phyloP scores from a whole-genome alignment of 2,797 vertebrate species.

The Alauda arvensis region DNA sequence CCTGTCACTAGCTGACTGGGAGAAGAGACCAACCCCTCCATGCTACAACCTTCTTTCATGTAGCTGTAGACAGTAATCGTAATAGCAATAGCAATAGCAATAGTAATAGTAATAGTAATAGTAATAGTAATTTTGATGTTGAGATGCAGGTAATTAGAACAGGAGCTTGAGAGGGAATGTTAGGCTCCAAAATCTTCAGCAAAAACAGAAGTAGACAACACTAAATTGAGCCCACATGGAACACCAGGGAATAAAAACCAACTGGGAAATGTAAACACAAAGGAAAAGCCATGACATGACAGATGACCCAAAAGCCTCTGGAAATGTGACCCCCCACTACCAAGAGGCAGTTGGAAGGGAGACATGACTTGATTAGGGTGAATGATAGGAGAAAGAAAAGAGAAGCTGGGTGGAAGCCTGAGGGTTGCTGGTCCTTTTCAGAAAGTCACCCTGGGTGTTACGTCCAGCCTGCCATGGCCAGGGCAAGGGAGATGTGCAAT shows the following conservation, averaged over 20 bases:
- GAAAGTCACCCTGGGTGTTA: neutral
- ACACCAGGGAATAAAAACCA: neutral
- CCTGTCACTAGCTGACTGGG: neutral
- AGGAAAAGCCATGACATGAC: neutral
- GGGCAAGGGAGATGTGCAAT: neutral
- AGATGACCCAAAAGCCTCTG: neutral
- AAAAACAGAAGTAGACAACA: neutral
- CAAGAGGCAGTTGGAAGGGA: neutral
- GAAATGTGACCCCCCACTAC: neutral
- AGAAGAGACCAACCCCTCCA: neutral
- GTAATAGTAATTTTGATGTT: neutral
- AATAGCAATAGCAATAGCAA: too few species aligned
- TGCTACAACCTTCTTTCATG: neutral
- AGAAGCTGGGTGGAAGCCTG: neutral
- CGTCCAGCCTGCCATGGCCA: neutral
- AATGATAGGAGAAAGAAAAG: slow-evolving; percentile 21
- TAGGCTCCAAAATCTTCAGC: neutral
- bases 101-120: neutral
- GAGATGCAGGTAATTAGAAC: neutral
- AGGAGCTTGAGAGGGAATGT: neutral
- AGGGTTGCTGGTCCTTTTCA: neutral
- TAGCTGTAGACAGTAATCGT: too few species aligned
- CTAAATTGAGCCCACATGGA: neutral
- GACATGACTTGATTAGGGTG: neutral
- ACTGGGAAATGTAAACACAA: neutral